phyloP scores from a whole-genome alignment of 1,140 invertebrate species.

The Meteorus sp. region DNA sequence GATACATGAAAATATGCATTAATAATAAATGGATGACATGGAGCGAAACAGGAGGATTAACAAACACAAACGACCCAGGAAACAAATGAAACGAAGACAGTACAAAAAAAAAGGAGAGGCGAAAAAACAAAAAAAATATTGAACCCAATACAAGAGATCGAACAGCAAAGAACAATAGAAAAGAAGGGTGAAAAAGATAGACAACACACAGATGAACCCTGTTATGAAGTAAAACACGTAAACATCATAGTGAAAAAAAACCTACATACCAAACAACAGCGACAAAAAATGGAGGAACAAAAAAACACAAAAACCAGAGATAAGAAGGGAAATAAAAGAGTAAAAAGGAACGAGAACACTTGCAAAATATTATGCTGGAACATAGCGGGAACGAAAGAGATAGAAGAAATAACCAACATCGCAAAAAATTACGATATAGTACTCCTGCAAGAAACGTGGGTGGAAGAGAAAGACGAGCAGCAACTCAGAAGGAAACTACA shows the following conservation, averaged over 20 bases:
- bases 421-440: slow-evolving; percentile 23
- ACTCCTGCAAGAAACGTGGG: slow-evolving; percentile 31
- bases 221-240: background rate
- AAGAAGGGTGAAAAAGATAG: slow-evolving; percentile 11
- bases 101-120: background rate
- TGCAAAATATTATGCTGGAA: slow-evolving; percentile 18
- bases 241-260: slow-evolving; percentile 1
- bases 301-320: background rate
- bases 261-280: background rate
- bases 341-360: background rate
- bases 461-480: slow-evolving; percentile 25
- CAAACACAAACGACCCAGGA: background rate
- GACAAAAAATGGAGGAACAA: background rate
- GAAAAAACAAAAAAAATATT: background rate
- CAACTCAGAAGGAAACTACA: slow-evolving; percentile 17
- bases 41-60: slow-evolving; percentile 6
- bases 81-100: slow-evolving; percentile 5
- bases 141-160: too few species aligned
- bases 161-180: too few species aligned
- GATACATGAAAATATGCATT: slow-evolving; percentile 13
- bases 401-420: slow-evolving; percentile 23
- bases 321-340: background rate
- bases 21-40: slow-evolving; percentile 5
- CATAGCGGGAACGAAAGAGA: slow-evolving; percentile 22
- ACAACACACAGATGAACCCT: background rate